These are phyloP conservation scores for Clivina fossor DNA, from an alignment of 2,888 invertebrate species.

Conservation along the genomic window DNA sequence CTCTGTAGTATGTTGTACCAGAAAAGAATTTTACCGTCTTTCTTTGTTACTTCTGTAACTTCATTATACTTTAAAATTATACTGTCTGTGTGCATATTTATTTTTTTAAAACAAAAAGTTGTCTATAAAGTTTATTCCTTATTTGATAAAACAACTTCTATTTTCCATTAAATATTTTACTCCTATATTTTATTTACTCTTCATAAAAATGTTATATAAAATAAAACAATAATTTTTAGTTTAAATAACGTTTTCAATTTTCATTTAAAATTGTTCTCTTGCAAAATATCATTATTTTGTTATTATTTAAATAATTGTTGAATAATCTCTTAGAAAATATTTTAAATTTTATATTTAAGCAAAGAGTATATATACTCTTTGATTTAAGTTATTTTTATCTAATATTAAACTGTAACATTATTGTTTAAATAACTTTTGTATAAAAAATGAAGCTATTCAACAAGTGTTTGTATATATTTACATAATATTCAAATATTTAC, in stretches of 20 bases:
- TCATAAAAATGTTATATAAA: neutral
- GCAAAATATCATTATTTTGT: neutral
- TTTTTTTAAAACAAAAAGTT: conserved; percentile 15
- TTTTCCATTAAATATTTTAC: neutral
- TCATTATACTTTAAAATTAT: conserved; percentile 28
- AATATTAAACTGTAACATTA: too few species aligned
- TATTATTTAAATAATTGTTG: too few species aligned
- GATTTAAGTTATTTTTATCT: too few species aligned
- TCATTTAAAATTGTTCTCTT: conserved; percentile 1
- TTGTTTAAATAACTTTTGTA: too few species aligned
- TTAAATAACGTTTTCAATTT: neutral
- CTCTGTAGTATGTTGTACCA: neutral
- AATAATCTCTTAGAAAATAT: too few species aligned
- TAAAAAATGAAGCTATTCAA: too few species aligned
- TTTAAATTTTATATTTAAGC: too few species aligned
- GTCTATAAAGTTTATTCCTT: conserved; percentile 11
- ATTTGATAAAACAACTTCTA: conserved; percentile 7
- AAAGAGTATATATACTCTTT: too few species aligned
- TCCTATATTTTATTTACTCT: conserved; percentile 1
- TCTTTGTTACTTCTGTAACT: conserved; percentile 3
- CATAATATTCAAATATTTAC: too few species aligned
- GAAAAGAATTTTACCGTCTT: too few species aligned
- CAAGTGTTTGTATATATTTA: too few species aligned
- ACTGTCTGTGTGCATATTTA: neutral
- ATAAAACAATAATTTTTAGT: neutral